Conservation (phyloP, 2,888 invertebrate species). For the Eupithecia insigniata region DNA sequence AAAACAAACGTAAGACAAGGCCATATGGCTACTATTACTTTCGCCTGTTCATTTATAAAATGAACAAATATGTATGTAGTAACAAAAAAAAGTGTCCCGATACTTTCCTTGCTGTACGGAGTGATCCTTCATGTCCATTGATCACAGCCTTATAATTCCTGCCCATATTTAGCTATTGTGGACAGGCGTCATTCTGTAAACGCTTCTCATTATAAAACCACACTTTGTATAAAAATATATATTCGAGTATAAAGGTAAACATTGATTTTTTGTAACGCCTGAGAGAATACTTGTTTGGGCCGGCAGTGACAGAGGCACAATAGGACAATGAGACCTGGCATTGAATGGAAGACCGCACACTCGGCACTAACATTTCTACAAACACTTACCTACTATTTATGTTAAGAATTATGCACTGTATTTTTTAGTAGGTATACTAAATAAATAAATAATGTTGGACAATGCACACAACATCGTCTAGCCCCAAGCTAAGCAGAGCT, state of each 20-base stretch:
- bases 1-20: too few relatives aligned
- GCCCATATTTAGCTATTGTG: constrained; percentile 74
- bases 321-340: constrained; percentile 73
- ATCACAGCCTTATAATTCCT: constrained; percentile 77
- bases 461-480: too few relatives aligned
- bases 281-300: constrained; percentile 82
- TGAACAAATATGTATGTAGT: too few relatives aligned
- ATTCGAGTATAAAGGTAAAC: constrained; percentile 83
- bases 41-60: too few relatives aligned
- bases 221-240: constrained; percentile 83
- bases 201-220: constrained; percentile 78
- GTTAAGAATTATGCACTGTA: constrained; percentile 19
- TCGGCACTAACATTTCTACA: constrained; percentile 57
- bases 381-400: constrained; percentile 21
- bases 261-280: constrained; percentile 75
- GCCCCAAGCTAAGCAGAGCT: too few relatives aligned
- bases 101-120: constrained; percentile 56
- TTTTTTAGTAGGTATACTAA: constrained; percentile 10
- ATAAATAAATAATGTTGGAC: too few relatives aligned
- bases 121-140: constrained; percentile 61
- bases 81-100: too few relatives aligned
- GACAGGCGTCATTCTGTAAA: constrained; percentile 83
- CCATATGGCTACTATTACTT: too few relatives aligned
- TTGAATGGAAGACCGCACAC: constrained; percentile 82
- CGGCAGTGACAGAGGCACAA: constrained; percentile 77